Evolutionary conservation across 2,797 vertebrate genomes (phyloP).

Genomic region (Acanthiza pusilla): DNA sequence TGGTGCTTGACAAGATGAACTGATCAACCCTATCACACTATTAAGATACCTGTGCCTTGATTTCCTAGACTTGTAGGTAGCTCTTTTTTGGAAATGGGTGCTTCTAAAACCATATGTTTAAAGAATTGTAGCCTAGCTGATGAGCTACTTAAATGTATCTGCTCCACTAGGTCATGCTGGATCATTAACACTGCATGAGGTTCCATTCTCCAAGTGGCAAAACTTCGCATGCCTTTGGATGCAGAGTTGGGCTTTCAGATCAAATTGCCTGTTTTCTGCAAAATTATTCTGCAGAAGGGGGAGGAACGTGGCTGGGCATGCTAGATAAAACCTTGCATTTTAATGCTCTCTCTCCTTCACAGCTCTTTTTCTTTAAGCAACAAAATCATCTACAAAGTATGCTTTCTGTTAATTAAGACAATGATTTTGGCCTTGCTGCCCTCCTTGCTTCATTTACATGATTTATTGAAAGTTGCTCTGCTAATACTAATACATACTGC

Average conservation of each 20-base stretch:
- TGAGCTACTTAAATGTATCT: background rate
- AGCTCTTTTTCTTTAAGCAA: background rate
- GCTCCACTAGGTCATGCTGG: background rate
- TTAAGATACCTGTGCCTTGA: background rate
- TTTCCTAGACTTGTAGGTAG: background rate
- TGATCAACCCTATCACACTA: background rate
- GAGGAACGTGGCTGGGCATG: background rate
- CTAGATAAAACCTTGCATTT: background rate
- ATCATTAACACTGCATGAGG: background rate
- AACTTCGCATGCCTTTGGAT: background rate
- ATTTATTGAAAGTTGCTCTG: background rate
- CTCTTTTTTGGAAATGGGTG: background rate
- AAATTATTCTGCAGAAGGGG: background rate
- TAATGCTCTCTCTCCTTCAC: background rate
- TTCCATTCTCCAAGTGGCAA: background rate
- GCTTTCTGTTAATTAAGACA: slow-evolving; percentile 14
- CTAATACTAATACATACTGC: slow-evolving; percentile 13
- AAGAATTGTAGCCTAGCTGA: background rate
- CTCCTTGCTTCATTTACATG: slow-evolving; percentile 1
- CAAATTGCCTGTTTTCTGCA: background rate
- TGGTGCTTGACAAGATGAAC: background rate
- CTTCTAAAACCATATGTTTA: background rate
- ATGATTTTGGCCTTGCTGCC: slow-evolving; percentile 4
- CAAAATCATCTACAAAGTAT: background rate
- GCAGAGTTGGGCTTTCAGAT: background rate